Evolutionary conservation across 1,140 invertebrate genomes (phyloP).

Genomic region (Agrypnia vestita): DNA sequence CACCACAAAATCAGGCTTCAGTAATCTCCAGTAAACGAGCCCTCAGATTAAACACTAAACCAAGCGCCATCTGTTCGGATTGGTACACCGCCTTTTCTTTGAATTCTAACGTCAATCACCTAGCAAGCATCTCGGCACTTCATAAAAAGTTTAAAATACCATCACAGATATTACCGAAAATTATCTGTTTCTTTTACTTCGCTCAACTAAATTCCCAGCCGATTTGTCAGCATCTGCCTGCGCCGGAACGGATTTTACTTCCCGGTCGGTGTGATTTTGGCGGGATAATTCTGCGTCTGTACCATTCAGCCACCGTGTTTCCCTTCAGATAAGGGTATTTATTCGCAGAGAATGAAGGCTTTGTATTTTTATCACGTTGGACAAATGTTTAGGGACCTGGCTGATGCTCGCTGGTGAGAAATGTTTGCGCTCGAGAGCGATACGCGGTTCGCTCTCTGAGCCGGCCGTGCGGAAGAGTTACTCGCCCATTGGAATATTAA

Average conservation of each 20-base stretch:
- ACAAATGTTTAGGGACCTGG: conserved; percentile 52
- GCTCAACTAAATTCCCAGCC: background rate
- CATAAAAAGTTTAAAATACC: background rate
- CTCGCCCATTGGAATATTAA: conserved; percentile 22
- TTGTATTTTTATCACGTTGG: conserved; percentile 58
- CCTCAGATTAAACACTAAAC: conserved; percentile 29
- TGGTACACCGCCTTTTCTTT: conserved; percentile 15
- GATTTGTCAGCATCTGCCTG: background rate
- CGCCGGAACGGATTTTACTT: conserved; percentile 2
- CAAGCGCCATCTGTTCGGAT: conserved; percentile 37
- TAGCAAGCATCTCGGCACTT: background rate
- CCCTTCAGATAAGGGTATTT: conserved; percentile 38
- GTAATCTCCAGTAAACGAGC: conserved; percentile 35
- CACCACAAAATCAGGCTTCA: background rate
- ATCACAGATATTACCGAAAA: background rate
- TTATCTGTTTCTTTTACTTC: background rate
- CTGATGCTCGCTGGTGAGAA: conserved; percentile 37
- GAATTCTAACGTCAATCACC: background rate
- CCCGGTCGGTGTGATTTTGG: conserved; percentile 10
- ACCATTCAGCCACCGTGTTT: conserved; percentile 23
- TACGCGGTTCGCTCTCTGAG: conserved; percentile 39
- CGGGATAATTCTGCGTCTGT: conserved; percentile 41
- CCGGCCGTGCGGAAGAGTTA: conserved; percentile 25
- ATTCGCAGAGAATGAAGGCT: conserved; percentile 34
- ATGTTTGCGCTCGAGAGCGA: conserved; percentile 43